Percentiles rank a stretch among this genome's conserved stretches.
phyloP scores from a whole-genome alignment of 92 coral and sea anemone genomes.

The Phymanthus crucifer region DNA sequence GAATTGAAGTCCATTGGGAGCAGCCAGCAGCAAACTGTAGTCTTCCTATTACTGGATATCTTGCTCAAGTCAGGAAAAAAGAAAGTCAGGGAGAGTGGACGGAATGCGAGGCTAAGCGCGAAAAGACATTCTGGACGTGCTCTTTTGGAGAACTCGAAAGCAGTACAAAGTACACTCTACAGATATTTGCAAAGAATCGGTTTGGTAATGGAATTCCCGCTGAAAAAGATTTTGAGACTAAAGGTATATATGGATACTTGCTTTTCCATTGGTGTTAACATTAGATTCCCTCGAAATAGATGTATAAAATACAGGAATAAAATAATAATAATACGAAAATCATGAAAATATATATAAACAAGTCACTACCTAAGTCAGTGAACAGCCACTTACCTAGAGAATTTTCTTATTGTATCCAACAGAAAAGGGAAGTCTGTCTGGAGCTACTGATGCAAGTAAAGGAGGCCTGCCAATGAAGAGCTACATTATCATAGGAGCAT shows the following conservation, averaged over 20 bases:
- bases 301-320: no score
- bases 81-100: not conserved
- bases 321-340: no score
- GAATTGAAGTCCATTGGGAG: not conserved
- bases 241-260: no score
- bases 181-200: constrained; percentile 9
- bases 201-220: constrained; percentile 3
- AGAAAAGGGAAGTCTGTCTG: not conserved
- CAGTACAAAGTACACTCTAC: not conserved
- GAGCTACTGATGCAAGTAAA: not conserved
- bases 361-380: no score
- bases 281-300: no score
- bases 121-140: no score
- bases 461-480: not conserved
- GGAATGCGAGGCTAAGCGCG: not conserved
- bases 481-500: not conserved
- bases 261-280: no score
- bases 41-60: not conserved
- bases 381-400: no score
- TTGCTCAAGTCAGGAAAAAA: not conserved
- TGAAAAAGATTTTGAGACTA: not conserved
- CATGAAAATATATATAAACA: no score
- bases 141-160: constrained; percentile 1
- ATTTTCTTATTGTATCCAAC: not conserved
- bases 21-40: constrained; percentile 5